A percentile compares a stretch with the other conserved stretches of the same genome.
phyloP scores from a whole-genome alignment of 2,113 vertebrate genomes.

The Petromus typicus region DNA sequence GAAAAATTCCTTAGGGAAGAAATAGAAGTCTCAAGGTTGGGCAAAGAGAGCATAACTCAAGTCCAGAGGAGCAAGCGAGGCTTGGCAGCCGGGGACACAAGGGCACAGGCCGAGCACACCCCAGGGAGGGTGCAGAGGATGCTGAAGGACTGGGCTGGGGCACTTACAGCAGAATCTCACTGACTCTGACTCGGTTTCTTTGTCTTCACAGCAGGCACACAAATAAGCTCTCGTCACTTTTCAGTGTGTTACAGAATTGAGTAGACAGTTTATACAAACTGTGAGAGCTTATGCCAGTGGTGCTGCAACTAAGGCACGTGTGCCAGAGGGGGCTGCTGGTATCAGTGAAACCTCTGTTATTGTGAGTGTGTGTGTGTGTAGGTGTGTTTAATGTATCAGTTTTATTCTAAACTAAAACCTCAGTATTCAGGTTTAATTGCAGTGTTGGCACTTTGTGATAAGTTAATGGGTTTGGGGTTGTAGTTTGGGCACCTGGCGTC shows the following conservation, averaged over 20 bases:
- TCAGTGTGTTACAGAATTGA: not conserved
- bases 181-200: not conserved
- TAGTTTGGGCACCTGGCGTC: not conserved
- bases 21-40: not conserved
- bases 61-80: not conserved
- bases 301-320: not conserved
- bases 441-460: not conserved
- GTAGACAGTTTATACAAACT: not conserved
- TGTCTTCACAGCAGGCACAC: not conserved
- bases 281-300: not conserved
- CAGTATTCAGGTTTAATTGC: not conserved
- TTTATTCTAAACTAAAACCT: not conserved
- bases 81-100: not conserved
- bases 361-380: not conserved
- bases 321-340: not conserved
- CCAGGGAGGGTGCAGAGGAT: not conserved
- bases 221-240: not conserved
- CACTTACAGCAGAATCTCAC: not conserved
- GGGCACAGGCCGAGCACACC: not conserved
- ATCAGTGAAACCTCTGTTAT: not conserved
- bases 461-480: not conserved
- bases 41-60: not conserved
- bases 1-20: slow-evolving; percentile 21
- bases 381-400: not conserved
- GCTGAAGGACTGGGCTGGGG: too few species aligned